These are phyloP conservation scores for fruit fly (Drosophila melanogaster) DNA, from an alignment of 1,140 invertebrate species.

Conservation along the genomic window Release_6_plus_ISO1_MT NT_037436.4:1005501-1006000, in stretches of 20 bases:
- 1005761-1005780: constrained; percentile 39
- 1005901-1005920: constrained; percentile 17
- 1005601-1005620: constrained; percentile 45
- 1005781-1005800: background rate
- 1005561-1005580: constrained; percentile 35
- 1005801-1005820: constrained; percentile 24
- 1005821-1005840: background rate
- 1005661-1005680: background rate
- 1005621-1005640: constrained; percentile 78
- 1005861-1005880: background rate
- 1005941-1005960: constrained; percentile 37
- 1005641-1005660: constrained; percentile 10
- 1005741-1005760: constrained; percentile 79
- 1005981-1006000: background rate
- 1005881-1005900: constrained; percentile 12
- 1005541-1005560: constrained; percentile 75
- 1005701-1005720: constrained; percentile 47
- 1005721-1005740: constrained; percentile 77
- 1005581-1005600: background rate
- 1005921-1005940: background rate
- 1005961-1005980: constrained; percentile 36
- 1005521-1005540: constrained; percentile 74
- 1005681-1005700: constrained; percentile 56
- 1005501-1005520: constrained; percentile 51
- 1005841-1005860: constrained; percentile 43